Conservation (phyloP, 2,888 invertebrate genomes). For the Conomelus anceps region DNA sequence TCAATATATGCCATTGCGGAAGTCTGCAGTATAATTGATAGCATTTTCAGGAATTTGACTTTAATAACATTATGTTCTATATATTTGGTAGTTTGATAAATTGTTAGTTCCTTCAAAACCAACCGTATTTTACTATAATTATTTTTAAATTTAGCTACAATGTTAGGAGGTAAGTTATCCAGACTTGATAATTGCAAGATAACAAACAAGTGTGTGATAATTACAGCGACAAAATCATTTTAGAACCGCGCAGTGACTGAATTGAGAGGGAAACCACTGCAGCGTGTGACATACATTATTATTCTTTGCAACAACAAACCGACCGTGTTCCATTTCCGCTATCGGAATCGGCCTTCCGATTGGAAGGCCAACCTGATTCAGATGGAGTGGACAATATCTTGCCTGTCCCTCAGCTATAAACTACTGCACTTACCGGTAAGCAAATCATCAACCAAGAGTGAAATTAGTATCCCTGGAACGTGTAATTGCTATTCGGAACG, state of each 20-base stretch:
- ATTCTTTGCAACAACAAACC: neutral
- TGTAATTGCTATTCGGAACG: neutral
- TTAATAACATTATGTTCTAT: too few relatives aligned
- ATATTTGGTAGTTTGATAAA: too few relatives aligned
- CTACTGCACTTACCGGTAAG: too few relatives aligned
- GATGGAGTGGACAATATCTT: neutral
- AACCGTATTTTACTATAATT: too few relatives aligned
- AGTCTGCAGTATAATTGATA: too few relatives aligned
- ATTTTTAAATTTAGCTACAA: too few relatives aligned
- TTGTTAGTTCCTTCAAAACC: too few relatives aligned
- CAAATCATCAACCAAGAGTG: neutral
- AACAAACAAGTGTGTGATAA: neutral
- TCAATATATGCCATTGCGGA: too few relatives aligned
- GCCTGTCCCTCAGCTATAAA: neutral
- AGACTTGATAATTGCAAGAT: too few relatives aligned
- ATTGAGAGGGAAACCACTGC: neutral
- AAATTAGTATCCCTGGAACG: too few relatives aligned
- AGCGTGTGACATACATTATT: neutral
- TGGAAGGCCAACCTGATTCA: neutral
- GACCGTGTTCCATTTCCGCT: neutral
- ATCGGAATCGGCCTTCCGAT: neutral
- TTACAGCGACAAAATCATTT: neutral
- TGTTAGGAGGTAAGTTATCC: too few relatives aligned
- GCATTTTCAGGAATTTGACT: too few relatives aligned
- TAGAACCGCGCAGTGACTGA: neutral